Conservation (phyloP, 2,888 invertebrate species). For the Gnatocerus cornutus region DNA sequence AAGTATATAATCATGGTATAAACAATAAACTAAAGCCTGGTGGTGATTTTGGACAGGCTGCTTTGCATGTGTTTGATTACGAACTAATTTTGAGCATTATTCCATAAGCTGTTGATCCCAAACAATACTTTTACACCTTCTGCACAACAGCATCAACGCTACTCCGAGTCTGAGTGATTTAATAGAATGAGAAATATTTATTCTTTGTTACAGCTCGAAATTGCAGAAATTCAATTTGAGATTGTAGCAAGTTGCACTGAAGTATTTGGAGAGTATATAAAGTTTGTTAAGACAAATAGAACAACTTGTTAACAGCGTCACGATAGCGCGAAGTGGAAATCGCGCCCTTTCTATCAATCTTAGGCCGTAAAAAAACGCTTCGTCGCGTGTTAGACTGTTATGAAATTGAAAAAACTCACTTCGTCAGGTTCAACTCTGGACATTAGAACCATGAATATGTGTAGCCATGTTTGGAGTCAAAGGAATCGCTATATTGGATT, state of each 20-base stretch:
- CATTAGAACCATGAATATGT: constrained; percentile 32
- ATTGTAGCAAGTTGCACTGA: constrained; percentile 38
- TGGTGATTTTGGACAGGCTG: constrained; percentile 1
- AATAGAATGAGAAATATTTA: constrained; percentile 38
- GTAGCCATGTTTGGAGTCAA: constrained; percentile 43
- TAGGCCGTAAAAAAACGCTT: constrained; percentile 25
- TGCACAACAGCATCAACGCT: neutral
- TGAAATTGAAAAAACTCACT: constrained; percentile 45
- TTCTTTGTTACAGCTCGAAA: constrained; percentile 22
- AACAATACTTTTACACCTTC: constrained; percentile 5
- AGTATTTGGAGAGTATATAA: constrained; percentile 36
- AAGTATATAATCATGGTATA: neutral
- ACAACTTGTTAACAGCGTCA: constrained; percentile 34
- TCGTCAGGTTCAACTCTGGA: no score
- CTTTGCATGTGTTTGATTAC: neutral
- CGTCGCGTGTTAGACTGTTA: constrained; percentile 36
- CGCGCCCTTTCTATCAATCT: constrained; percentile 41
- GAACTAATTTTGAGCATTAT: constrained; percentile 8
- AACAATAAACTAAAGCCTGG: neutral
- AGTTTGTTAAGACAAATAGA: constrained; percentile 40
- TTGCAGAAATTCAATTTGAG: constrained; percentile 41
- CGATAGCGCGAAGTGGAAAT: constrained; percentile 2
- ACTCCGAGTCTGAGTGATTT: neutral
- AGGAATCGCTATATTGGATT: constrained; percentile 48
- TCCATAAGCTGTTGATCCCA: neutral